Conservation (phyloP, 2,113 vertebrate genomes). For the Saguinus imperator region DNA sequence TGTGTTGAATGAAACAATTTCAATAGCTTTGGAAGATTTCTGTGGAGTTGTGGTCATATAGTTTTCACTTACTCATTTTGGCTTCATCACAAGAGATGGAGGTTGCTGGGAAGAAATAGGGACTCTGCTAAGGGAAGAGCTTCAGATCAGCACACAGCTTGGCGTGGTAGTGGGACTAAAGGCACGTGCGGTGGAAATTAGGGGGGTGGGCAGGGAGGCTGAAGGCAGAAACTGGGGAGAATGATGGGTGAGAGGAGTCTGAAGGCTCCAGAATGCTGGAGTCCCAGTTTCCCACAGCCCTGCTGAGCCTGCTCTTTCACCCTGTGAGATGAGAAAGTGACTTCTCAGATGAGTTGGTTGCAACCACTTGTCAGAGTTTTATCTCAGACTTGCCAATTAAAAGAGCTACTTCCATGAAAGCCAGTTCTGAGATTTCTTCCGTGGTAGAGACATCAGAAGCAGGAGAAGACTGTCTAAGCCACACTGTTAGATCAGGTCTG, state of each 20-base stretch:
- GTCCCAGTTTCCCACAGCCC: not conserved
- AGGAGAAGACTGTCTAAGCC: not conserved
- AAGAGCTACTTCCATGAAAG: not conserved
- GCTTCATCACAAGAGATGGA: not conserved
- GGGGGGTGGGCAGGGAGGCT: accelerated
- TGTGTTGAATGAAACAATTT: not conserved
- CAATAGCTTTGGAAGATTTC: not conserved
- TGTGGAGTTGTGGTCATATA: not conserved
- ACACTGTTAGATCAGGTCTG: not conserved
- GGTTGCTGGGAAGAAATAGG: not conserved
- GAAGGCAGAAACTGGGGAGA: no score
- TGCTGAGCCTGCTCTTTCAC: not conserved
- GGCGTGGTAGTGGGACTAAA: not conserved
- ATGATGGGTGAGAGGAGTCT: no score
- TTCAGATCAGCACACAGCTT: no score
- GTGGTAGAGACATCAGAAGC: accelerated
- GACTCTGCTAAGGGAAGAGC: not conserved
- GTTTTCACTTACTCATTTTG: not conserved
- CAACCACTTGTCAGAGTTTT: not conserved
- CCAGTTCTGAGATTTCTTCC: not conserved
- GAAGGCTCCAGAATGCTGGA: not conserved
- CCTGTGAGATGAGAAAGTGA: not conserved
- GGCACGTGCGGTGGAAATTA: not conserved
- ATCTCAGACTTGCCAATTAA: not conserved
- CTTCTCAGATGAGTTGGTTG: not conserved